These are phyloP conservation scores for Myotis vivesi DNA, from an alignment of 2,797 vertebrate species.

Conservation along the genomic window DNA sequence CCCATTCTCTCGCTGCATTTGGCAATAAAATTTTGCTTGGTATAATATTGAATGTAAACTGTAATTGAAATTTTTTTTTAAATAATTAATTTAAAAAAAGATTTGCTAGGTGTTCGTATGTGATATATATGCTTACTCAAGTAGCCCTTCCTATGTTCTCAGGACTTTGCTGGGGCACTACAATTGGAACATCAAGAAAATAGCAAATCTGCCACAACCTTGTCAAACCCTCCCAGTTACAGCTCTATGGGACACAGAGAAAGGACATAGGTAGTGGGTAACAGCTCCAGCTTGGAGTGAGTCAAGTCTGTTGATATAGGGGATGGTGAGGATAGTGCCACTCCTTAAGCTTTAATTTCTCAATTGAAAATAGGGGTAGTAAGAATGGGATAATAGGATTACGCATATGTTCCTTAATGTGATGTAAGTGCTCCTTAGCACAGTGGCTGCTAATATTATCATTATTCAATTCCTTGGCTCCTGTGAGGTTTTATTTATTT, in stretches of 20 bases:
- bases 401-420: background rate
- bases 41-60: background rate
- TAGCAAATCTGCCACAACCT: background rate
- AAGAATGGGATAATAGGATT: background rate
- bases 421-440: background rate
- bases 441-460: background rate
- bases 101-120: background rate
- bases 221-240: background rate
- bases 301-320: background rate
- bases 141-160: background rate
- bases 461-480: background rate
- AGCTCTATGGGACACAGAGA: background rate
- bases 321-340: background rate
- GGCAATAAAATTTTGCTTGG: background rate
- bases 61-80: background rate
- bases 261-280: background rate
- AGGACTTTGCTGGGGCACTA: background rate
- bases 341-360: conserved; percentile 18
- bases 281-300: background rate
- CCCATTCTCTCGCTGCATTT: background rate
- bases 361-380: background rate
- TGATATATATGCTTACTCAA: background rate
- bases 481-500: background rate
- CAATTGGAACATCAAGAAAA: background rate
- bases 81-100: background rate